phyloP scores from a whole-genome alignment of 1,140 invertebrate species.

The Forficula auricularia region DNA sequence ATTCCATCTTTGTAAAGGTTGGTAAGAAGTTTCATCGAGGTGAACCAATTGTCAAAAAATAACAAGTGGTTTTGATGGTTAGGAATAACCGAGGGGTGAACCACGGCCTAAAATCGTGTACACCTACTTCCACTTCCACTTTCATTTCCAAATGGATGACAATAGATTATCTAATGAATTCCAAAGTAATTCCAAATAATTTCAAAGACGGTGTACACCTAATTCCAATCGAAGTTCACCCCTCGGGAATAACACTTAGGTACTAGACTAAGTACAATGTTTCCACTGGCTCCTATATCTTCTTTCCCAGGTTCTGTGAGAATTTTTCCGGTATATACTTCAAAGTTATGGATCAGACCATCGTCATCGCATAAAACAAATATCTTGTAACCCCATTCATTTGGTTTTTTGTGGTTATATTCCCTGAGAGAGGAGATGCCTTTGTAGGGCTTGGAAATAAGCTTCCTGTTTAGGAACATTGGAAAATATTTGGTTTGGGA shows the following conservation, averaged over 20 bases:
- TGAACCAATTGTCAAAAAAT: constrained; percentile 9
- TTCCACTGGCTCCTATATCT: constrained; percentile 1
- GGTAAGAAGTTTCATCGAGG: constrained; percentile 12
- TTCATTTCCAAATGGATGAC: too few species aligned
- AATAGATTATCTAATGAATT: too few species aligned
- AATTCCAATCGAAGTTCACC: too few species aligned
- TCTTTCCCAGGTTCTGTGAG: neutral
- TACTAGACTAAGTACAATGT: neutral
- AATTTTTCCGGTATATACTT: constrained; percentile 22
- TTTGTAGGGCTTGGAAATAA: too few species aligned
- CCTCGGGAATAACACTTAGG: too few species aligned
- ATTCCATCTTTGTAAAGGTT: constrained; percentile 12
- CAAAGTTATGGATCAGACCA: constrained; percentile 25
- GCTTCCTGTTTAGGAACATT: too few species aligned
- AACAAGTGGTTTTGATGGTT: neutral
- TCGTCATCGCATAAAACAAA: constrained; percentile 21
- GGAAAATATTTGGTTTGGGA: too few species aligned
- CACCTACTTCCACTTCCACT: too few species aligned
- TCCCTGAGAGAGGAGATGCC: constrained; percentile 24
- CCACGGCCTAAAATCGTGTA: too few species aligned
- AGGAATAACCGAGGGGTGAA: neutral
- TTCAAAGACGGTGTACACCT: too few species aligned
- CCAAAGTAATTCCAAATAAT: too few species aligned
- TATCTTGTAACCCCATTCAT: constrained; percentile 29
- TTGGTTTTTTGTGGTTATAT: constrained; percentile 25